These are phyloP conservation scores for Laspeyria flexula DNA, from an alignment of 2,888 invertebrate species.

Conservation along the genomic window DNA sequence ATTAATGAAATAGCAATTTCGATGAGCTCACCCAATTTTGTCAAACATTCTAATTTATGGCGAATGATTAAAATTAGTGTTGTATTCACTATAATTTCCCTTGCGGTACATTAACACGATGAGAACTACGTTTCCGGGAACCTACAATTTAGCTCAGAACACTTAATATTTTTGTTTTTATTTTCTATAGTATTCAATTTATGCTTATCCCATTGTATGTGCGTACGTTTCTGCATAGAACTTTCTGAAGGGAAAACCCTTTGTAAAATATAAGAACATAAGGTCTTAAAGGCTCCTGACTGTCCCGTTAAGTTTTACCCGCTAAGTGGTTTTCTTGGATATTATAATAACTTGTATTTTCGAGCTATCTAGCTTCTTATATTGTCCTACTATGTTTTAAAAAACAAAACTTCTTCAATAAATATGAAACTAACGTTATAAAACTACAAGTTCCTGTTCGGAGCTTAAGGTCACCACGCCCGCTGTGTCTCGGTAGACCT, in stretches of 20 bases:
- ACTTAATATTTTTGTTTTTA: not conserved
- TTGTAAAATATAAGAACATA: too few species aligned
- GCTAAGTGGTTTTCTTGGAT: too few species aligned
- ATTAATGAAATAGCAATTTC: slow-evolving; percentile 64
- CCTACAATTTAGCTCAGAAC: not conserved
- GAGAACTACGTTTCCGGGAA: not conserved
- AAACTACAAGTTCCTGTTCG: slow-evolving; percentile 20
- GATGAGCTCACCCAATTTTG: slow-evolving; percentile 52
- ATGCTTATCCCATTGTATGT: too few species aligned
- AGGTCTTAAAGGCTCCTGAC: too few species aligned
- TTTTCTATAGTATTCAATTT: too few species aligned
- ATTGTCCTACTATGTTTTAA: not conserved
- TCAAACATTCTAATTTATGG: slow-evolving; percentile 31
- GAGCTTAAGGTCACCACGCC: slow-evolving; percentile 31
- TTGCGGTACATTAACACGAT: not conserved
- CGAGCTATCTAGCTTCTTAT: too few species aligned
- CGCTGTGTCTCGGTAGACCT: slow-evolving; percentile 46
- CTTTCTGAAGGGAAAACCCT: too few species aligned
- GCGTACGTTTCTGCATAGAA: too few species aligned
- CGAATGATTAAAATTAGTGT: slow-evolving; percentile 11
- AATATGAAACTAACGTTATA: not conserved
- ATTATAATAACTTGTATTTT: too few species aligned
- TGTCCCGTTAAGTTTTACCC: too few species aligned
- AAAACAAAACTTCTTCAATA: not conserved
- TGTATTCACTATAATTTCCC: slow-evolving; percentile 14